Evolutionary conservation across 2,797 vertebrate species (phyloP), one percentile per base, ranked within the genome.

Genomic region (Cirrhinus molitorella): DNA sequence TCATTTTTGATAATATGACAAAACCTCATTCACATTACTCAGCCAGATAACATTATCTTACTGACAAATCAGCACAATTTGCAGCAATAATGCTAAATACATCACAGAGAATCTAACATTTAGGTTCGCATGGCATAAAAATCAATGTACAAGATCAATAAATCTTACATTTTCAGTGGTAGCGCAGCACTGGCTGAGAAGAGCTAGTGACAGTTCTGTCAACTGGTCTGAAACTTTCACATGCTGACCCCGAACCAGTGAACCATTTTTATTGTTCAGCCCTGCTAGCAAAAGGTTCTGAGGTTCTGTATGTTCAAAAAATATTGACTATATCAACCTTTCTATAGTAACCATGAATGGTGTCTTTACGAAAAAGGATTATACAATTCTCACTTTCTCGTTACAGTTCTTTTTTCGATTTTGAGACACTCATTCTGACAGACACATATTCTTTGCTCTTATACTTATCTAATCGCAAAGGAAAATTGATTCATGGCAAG

Each of bases 401-500:
- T 55, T 76, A 9, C 3, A 17, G 47, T 28, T 43, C 11, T 80
- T 80, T 80, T 80, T 71, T 31, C 0, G 3, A 70, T 34, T 37
- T 81, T 17, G 8, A 66, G 16, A 74, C 23, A 16, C 45, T 40
- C 4, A 28, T 55, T 13, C 34, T 57, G 34, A 74, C 37, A 43
- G 28, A 51, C 23, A 34, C 14, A 45, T 75, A 67, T 61, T 28
- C n/a, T 23, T 31, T 65, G n/a, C 10, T 57, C 4, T 34, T 61
- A 7, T 23, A 51, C 21, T 83, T 45, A 23, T 67, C 65, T 68
- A 57, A 76, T 68, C 53, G 25, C 28, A 61, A 40, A 75, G 11
- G 40, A 43, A 82, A 70, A 83, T 37, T 23, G 65, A 83, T 83
- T 47, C 40, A 78, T 71, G 23, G 40, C 25, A 5, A 49, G 51